Base-by-base conservation (phyloP, 2,797 vertebrate genomes). In the Oryzias sinensis region DNA sequence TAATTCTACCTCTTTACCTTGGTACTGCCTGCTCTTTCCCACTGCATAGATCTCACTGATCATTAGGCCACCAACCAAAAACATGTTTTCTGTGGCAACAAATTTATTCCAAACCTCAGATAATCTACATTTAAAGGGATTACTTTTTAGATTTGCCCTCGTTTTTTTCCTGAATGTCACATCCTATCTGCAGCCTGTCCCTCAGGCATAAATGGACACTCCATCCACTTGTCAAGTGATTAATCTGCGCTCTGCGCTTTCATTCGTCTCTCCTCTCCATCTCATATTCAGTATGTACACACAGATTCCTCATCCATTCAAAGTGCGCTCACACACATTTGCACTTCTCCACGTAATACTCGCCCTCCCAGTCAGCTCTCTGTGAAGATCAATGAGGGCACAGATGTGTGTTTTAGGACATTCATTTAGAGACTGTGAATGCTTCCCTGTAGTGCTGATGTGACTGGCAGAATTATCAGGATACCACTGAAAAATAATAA, bases 211-310 rank as follows among this genome's bases (percentile, higher is more conserved):
- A 86, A 84, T 81, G 85, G 88, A 85, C 87, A 84, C 87, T 89
- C 83, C 83, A 81, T 88, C 85, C 84, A 87, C 86, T 86, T 88
- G 87, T 86, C 86, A 88, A 85, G 82, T 83, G 86, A 88, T 89
- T 88, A 81, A 88, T 89, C 78, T 83, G 65, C 29, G 43, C 81
- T 80, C 56, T 62, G 49, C 61, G 55, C 74, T 62, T 68, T 62
- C 57, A 53, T 66, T 81, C 63, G 65, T 80, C 79, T 80, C 79
- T 83, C 65, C 69, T 72, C 78, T 80, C 70, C 68, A 68, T 84
- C 74, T 74, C 46, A 44, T 53, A 80, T 84, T 78, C 76, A 68
- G 62, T 77, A 59, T 51, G 53, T 46, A 63, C 77, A 70, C 65
- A 60, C 72, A 52, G 69, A 64, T 59, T 70, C 17, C 46, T 76